Percentiles rank a stretch among this genome's conserved stretches.
phyloP scores from a whole-genome alignment of 2,113 vertebrate genomes.

The Zootoca vivipara region DNA sequence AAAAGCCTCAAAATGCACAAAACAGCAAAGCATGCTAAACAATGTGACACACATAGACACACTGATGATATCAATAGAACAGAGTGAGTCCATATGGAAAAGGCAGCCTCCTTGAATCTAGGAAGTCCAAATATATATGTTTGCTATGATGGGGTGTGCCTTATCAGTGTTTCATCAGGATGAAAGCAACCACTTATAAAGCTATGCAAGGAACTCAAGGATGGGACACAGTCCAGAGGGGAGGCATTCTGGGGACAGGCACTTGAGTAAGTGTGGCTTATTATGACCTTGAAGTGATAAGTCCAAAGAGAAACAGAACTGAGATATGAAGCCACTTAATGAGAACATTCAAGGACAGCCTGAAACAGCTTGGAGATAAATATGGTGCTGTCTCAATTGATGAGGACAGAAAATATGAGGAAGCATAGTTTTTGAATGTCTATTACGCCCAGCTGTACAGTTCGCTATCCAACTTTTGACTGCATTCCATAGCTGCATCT shows the following conservation, averaged over 20 bases:
- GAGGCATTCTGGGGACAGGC: background rate
- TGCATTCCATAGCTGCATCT: background rate
- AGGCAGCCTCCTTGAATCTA: background rate
- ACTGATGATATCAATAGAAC: background rate
- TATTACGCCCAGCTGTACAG: background rate
- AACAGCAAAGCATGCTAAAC: background rate
- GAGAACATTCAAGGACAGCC: conserved; percentile 9
- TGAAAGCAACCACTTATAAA: background rate
- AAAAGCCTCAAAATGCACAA: background rate
- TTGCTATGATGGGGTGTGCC: background rate
- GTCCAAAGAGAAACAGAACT: background rate
- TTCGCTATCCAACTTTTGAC: background rate
- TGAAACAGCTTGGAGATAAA: conserved; percentile 1
- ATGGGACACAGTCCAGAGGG: background rate
- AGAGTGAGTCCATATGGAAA: background rate
- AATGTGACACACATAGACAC: background rate
- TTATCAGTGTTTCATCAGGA: background rate
- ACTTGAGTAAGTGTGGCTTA: background rate
- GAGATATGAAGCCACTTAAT: background rate
- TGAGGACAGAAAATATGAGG: background rate
- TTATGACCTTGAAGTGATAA: conserved; percentile 9
- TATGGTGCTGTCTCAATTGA: conserved; percentile 1
- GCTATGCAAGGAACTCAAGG: background rate
- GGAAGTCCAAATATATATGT: background rate
- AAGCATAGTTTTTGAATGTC: background rate